These are phyloP conservation scores for Proteles cristata DNA, from an alignment of 2,113 vertebrate genomes.

Conservation along the genomic window DNA sequence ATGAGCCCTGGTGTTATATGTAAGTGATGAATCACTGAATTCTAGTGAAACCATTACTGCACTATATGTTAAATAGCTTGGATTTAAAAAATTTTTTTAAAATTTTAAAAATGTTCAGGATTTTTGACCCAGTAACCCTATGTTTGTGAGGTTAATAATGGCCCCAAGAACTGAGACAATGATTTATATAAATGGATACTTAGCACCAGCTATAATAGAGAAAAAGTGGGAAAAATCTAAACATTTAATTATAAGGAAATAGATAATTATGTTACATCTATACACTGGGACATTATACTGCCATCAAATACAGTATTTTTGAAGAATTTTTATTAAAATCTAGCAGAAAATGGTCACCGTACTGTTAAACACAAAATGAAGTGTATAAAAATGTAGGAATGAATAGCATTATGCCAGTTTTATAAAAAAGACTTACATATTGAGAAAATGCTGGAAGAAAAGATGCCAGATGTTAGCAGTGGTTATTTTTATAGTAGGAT, in stretches of 20 bases:
- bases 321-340: not conserved
- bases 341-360: not conserved
- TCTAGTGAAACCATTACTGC: no score
- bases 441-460: conserved; percentile 3
- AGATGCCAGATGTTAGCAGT: not conserved
- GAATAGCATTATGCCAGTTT: not conserved
- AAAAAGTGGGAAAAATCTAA: conserved; percentile 19
- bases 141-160: not conserved
- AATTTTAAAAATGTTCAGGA: not conserved
- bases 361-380: not conserved
- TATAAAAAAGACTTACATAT: not conserved
- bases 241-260: not conserved
- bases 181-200: not conserved
- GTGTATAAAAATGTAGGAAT: not conserved
- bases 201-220: not conserved
- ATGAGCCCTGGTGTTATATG: no score
- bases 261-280: not conserved
- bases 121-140: not conserved
- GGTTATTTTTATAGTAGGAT: not conserved
- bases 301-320: not conserved
- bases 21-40: no score
- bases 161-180: not conserved
- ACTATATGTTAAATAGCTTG: no score
- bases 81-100: no score
- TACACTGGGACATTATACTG: not conserved